Evolutionary conservation across 2,797 vertebrate species (phyloP).

Genomic region (Heliangelus exortis): DNA sequence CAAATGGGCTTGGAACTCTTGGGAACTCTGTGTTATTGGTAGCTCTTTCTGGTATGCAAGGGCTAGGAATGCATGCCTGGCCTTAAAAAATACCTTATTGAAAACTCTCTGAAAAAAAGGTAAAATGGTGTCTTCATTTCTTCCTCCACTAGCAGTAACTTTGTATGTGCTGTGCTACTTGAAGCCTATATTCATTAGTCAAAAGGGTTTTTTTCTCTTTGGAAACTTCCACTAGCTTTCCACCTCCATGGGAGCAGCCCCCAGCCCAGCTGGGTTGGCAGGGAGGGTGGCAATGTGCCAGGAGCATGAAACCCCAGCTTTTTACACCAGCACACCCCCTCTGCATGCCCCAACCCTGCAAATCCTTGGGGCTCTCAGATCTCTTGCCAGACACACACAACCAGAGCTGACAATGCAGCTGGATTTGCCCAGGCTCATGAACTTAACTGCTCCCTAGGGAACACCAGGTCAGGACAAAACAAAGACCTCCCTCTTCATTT

Average conservation of each 20-base stretch:
- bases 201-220: neutral
- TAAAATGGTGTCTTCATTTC: neutral
- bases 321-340: neutral
- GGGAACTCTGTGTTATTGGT: neutral
- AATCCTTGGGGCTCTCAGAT: neutral
- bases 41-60: neutral
- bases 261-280: neutral
- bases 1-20: neutral
- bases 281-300: fast-evolving
- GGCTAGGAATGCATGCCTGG: neutral
- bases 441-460: neutral
- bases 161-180: neutral
- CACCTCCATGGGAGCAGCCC: neutral
- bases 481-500: neutral
- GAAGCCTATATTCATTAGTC: neutral
- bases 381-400: fast-evolving
- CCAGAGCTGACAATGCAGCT: neutral
- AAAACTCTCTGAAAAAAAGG: neutral
- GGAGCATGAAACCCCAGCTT: neutral
- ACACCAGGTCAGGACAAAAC: neutral
- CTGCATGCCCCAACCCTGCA: neutral
- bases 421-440: neutral
- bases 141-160: neutral
- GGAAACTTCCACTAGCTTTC: neutral
- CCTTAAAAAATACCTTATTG: conserved; percentile 17